Percentiles rank a stretch among this genome's conserved stretches.
phyloP scores from a whole-genome alignment of 2,888 invertebrate species.

The Nesidiocoris tenuis region DNA sequence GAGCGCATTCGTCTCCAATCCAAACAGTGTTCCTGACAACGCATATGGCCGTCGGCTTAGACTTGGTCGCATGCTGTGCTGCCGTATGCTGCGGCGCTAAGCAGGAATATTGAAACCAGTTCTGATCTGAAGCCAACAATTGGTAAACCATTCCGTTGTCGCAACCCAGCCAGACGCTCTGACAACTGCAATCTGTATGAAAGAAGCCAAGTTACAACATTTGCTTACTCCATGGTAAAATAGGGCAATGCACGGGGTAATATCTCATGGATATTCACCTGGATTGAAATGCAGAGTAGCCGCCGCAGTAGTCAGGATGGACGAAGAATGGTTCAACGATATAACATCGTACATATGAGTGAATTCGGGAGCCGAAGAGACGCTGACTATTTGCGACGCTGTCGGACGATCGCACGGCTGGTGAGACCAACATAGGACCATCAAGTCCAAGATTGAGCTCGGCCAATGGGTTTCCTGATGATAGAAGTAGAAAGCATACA shows the following conservation, averaged over 20 bases:
- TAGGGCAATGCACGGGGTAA: too few species aligned
- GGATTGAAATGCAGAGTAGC: constrained; percentile 56
- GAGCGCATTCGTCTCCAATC: constrained; percentile 87
- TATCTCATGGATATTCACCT: too few species aligned
- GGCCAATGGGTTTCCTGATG: constrained; percentile 75
- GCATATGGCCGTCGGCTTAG: constrained; percentile 56
- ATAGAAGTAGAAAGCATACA: not conserved
- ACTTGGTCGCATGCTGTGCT: not conserved
- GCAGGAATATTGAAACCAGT: constrained; percentile 65
- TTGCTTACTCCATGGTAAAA: too few species aligned
- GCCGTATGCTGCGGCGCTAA: constrained; percentile 53
- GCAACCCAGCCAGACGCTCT: constrained; percentile 74
- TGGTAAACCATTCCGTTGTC: constrained; percentile 67
- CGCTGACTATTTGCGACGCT: constrained; percentile 90
- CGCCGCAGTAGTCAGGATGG: constrained; percentile 64
- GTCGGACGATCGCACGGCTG: constrained; percentile 77
- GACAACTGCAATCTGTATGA: constrained; percentile 44
- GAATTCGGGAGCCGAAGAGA: constrained; percentile 89
- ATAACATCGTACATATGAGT: constrained; percentile 81
- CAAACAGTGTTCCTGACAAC: constrained; percentile 63
- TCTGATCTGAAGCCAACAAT: constrained; percentile 60
- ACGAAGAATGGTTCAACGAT: constrained; percentile 67
- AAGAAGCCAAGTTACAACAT: not conserved
- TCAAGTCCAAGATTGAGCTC: constrained; percentile 85
- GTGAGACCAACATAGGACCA: constrained; percentile 95